A percentile compares a stretch with the other conserved stretches of the same genome.
Conservation (phyloP, 2,113 vertebrate genomes). For the Rhagologus leucostigma region DNA sequence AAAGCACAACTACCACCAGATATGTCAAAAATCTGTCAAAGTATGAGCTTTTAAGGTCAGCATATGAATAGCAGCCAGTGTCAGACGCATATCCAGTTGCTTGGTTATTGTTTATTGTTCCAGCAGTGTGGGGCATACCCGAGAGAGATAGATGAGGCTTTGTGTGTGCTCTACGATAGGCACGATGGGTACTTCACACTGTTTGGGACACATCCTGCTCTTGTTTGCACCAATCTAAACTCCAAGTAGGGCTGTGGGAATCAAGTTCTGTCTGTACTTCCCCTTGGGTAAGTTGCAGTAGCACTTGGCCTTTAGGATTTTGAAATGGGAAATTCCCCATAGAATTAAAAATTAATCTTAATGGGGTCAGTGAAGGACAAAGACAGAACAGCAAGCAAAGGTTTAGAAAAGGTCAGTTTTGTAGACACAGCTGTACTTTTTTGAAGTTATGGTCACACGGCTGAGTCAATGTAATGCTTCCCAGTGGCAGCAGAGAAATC, state of each 20-base stretch:
- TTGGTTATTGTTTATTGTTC: conserved; percentile 58
- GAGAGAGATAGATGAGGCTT: conserved; percentile 22
- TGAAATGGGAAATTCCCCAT: conserved; percentile 34
- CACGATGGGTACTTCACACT: background rate
- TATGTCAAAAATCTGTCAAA: conserved; percentile 51
- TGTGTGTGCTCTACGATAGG: background rate
- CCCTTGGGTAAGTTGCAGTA: background rate
- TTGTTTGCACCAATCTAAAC: background rate
- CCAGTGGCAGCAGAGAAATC: background rate
- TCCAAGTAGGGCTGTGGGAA: background rate
- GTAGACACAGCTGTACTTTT: conserved; percentile 44
- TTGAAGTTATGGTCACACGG: background rate
- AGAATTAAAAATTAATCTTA: conserved; percentile 6
- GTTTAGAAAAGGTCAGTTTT: conserved; percentile 36
- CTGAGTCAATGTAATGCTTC: background rate
- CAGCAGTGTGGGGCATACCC: background rate
- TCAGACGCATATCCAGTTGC: background rate
- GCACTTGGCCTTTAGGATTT: background rate
- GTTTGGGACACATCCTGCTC: background rate
- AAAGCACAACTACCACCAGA: background rate
- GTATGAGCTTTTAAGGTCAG: conserved; percentile 53
- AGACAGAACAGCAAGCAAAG: background rate
- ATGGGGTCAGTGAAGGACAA: conserved; percentile 9
- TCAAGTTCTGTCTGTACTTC: conserved; percentile 9
- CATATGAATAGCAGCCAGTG: conserved; percentile 40